Conservation (phyloP, 2,113 vertebrate species). For the Mormyrus lacerda region DNA sequence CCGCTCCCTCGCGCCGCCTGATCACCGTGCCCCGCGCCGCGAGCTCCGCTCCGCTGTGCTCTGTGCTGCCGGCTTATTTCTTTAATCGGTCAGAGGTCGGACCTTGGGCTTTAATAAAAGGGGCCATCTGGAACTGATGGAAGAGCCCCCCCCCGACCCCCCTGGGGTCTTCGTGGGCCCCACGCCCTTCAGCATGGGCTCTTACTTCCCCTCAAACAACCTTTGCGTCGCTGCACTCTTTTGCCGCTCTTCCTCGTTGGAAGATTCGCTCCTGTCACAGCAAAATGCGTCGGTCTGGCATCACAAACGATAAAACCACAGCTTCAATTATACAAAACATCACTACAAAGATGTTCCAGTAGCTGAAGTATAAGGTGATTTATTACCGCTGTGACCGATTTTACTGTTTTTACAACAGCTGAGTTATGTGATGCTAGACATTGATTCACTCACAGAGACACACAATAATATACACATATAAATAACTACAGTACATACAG, state of each 20-base stretch:
- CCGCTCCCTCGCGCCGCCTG: background rate
- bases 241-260: background rate
- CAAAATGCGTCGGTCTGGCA: background rate
- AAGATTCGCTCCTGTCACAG: background rate
- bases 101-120: slow-evolving; percentile 11
- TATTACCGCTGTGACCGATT: background rate
- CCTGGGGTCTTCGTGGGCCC: background rate
- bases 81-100: background rate
- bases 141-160: background rate
- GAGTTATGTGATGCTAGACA: background rate
- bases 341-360: background rate
- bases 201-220: background rate
- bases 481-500: background rate
- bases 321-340: background rate
- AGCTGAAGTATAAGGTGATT: background rate
- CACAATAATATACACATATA: background rate
- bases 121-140: slow-evolving; percentile 14
- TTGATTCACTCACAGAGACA: background rate
- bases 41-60: background rate
- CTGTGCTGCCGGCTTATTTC: background rate
- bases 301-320: background rate
- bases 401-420: background rate
- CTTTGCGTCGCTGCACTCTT: background rate
- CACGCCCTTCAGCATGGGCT: background rate
- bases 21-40: background rate